These are phyloP conservation scores for Teleopsis dalmanni DNA, from an alignment of 1,140 invertebrate species.

Conservation along the genomic window DNA sequence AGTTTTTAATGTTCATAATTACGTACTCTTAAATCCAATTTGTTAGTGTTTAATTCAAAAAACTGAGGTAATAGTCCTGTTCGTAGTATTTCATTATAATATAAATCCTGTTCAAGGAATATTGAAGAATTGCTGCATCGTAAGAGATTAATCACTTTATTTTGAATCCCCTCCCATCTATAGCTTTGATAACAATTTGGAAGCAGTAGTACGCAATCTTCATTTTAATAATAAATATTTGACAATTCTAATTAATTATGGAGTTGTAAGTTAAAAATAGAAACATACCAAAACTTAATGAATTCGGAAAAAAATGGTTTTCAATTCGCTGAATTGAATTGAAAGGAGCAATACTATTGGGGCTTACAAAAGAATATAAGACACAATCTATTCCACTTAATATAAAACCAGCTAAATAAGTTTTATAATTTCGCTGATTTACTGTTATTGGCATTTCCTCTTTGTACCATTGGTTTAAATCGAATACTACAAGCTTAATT, in stretches of 20 bases:
- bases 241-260: too few relatives aligned
- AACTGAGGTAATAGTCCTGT: slow-evolving; percentile 60
- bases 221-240: too few relatives aligned
- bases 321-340: slow-evolving; percentile 52
- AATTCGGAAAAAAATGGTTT: slow-evolving; percentile 74
- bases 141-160: slow-evolving; percentile 57
- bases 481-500: slow-evolving; percentile 62
- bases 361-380: slow-evolving; percentile 37
- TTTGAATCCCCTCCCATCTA: slow-evolving; percentile 57
- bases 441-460: slow-evolving; percentile 73
- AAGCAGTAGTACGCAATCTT: slow-evolving; percentile 50
- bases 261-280: too few relatives aligned
- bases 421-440: not conserved
- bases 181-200: slow-evolving; percentile 47
- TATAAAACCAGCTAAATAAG: slow-evolving; percentile 27
- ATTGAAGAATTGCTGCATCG: slow-evolving; percentile 54
- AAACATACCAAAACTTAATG: slow-evolving; percentile 63
- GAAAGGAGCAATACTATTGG: slow-evolving; percentile 41
- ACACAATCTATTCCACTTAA: slow-evolving; percentile 20
- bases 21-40: slow-evolving; percentile 29
- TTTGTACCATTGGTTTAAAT: slow-evolving; percentile 93
- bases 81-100: slow-evolving; percentile 51
- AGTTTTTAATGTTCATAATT: not conserved
- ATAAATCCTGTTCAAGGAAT: slow-evolving; percentile 58
- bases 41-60: slow-evolving; percentile 34